phyloP scores from a whole-genome alignment of 2,113 vertebrate species.

The Oriolus oriolus region DNA sequence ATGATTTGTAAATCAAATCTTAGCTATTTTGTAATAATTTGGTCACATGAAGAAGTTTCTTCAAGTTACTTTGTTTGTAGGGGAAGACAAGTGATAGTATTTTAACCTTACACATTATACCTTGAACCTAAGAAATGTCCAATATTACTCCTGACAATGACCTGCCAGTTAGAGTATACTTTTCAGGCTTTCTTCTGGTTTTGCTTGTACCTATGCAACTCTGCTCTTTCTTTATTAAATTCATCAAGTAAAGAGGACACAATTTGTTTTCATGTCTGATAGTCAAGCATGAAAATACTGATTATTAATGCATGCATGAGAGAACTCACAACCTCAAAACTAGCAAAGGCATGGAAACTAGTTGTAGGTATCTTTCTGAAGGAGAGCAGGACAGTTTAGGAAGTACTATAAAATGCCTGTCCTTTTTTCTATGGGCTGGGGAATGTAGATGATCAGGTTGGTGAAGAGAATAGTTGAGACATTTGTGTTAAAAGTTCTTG shows the following conservation, averaged over 20 bases:
- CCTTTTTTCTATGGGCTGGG: neutral
- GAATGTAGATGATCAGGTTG: neutral
- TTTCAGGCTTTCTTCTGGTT: neutral
- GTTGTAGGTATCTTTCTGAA: neutral
- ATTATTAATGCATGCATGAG: fast-evolving
- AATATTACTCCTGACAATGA: neutral
- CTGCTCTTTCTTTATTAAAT: neutral
- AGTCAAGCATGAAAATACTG: neutral
- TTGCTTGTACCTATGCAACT: neutral
- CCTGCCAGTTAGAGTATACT: neutral
- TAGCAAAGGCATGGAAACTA: neutral
- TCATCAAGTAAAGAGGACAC: neutral
- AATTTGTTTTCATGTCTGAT: neutral
- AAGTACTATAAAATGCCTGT: neutral
- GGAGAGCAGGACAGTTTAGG: neutral
- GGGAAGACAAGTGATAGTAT: neutral
- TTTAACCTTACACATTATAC: neutral
- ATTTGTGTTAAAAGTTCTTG: neutral
- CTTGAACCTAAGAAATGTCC: neutral
- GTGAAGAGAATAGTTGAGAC: neutral
- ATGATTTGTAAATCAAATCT: neutral
- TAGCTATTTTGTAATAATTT: neutral
- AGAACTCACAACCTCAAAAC: neutral
- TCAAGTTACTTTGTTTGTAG: neutral
- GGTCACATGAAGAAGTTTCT: neutral